Evolutionary conservation across 2,888 invertebrate genomes (phyloP).

Genomic region (Chrysolina haemoptera): DNA sequence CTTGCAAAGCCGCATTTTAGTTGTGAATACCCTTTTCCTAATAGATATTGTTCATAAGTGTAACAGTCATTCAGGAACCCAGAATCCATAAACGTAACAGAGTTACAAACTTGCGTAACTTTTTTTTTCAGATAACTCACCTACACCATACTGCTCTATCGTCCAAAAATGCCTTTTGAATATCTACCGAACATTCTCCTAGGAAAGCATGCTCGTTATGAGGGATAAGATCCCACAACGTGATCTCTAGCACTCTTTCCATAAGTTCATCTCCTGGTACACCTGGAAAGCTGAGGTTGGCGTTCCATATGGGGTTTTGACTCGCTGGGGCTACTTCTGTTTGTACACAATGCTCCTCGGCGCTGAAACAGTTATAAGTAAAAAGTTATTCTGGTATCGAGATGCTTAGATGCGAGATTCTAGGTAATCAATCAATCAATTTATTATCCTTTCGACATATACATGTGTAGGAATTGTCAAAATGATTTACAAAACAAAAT

Average conservation of each 20-base stretch:
- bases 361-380: conserved; percentile 73
- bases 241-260: conserved; percentile 87
- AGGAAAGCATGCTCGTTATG: conserved; percentile 87
- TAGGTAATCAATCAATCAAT: too few species aligned
- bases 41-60: too few species aligned
- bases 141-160: conserved; percentile 91
- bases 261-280: conserved; percentile 85
- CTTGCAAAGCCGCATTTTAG: too few species aligned
- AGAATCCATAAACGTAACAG: too few species aligned
- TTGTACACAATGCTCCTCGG: conserved; percentile 83
- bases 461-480: too few species aligned
- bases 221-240: conserved; percentile 89
- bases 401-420: too few species aligned
- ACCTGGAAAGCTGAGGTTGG: conserved; percentile 86
- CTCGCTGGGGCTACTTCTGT: conserved; percentile 90
- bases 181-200: conserved; percentile 85
- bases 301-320: conserved; percentile 94
- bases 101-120: too few species aligned
- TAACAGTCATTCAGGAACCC: too few species aligned
- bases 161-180: conserved; percentile 88
- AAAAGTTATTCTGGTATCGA: too few species aligned
- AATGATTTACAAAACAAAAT: too few species aligned
- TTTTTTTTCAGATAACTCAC: background rate
- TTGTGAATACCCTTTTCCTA: too few species aligned
- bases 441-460: too few species aligned